phyloP scores from a whole-genome alignment of 2,888 invertebrate species.

The Tinea pellionella region DNA sequence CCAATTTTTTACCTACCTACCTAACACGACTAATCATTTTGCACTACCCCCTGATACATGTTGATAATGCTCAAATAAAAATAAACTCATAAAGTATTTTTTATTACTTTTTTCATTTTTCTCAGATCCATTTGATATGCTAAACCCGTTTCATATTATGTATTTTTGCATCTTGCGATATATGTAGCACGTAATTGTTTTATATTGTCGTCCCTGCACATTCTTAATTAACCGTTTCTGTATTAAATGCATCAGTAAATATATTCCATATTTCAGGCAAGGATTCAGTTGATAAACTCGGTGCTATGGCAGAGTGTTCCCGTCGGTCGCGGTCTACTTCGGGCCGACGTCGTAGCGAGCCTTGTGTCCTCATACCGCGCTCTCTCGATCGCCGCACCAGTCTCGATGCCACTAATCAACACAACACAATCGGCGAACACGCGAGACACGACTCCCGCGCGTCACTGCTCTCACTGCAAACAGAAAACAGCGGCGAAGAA shows the following conservation, averaged over 20 bases:
- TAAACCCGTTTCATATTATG: not conserved
- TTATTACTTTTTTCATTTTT: too few species aligned
- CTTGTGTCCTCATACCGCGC: constrained; percentile 36
- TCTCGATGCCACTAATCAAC: constrained; percentile 63
- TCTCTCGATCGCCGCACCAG: constrained; percentile 53
- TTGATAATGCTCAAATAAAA: too few species aligned
- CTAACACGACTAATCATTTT: not conserved
- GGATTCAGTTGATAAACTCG: constrained; percentile 68
- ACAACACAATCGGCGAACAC: constrained; percentile 26
- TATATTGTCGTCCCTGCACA: not conserved
- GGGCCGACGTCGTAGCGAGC: constrained; percentile 55
- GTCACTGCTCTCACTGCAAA: constrained; percentile 57
- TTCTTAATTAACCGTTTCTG: not conserved
- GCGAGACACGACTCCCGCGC: constrained; percentile 50
- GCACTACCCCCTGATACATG: not conserved
- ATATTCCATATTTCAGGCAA: constrained; percentile 43
- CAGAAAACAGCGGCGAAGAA: constrained; percentile 61
- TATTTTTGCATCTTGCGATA: not conserved
- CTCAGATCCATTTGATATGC: too few species aligned
- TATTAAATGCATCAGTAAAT: not conserved
- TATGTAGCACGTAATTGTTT: not conserved
- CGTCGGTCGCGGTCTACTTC: constrained; percentile 48
- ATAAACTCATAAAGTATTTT: too few species aligned
- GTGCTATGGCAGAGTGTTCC: constrained; percentile 45
- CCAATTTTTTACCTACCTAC: constrained; percentile 46